A percentile compares a stretch with the other conserved stretches of the same genome.
Evolutionary conservation across 2,797 vertebrate species (phyloP).

Genomic region (Petrocephalus sullivani): DNA sequence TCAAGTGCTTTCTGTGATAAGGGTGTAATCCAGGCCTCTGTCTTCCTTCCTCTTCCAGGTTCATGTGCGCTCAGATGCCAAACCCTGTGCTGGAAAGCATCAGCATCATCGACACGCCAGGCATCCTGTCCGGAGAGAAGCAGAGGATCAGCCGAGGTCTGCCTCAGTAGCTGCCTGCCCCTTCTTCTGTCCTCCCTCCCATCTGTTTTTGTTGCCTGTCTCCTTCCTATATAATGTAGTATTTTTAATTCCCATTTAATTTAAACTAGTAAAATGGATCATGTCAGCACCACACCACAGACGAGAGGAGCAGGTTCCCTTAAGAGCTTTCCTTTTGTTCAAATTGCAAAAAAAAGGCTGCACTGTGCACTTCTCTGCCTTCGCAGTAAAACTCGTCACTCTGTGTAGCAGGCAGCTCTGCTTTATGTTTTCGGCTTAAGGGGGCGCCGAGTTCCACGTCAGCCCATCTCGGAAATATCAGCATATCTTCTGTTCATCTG

Average conservation of each 20-base stretch:
- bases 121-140: slow-evolving; percentile 77
- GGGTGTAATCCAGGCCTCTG: background rate
- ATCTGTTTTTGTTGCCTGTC: background rate
- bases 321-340: background rate
- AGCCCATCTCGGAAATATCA: background rate
- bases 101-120: slow-evolving; percentile 90
- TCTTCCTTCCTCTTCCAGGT: slow-evolving; percentile 55
- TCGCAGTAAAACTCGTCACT: background rate
- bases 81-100: slow-evolving; percentile 89
- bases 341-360: background rate
- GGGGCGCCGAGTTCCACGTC: background rate
- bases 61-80: slow-evolving; percentile 89
- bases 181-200: background rate
- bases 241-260: background rate
- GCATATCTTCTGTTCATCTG: background rate
- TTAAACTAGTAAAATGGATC: background rate
- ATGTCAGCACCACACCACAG: background rate
- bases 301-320: background rate
- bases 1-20: background rate
- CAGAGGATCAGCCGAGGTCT: slow-evolving; percentile 74
- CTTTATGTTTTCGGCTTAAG: background rate
- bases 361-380: background rate
- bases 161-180: background rate
- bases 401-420: background rate
- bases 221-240: background rate